phyloP scores from a whole-genome alignment of 2,888 invertebrate genomes.

The Bursaphelenchus okinawaensis region DNA sequence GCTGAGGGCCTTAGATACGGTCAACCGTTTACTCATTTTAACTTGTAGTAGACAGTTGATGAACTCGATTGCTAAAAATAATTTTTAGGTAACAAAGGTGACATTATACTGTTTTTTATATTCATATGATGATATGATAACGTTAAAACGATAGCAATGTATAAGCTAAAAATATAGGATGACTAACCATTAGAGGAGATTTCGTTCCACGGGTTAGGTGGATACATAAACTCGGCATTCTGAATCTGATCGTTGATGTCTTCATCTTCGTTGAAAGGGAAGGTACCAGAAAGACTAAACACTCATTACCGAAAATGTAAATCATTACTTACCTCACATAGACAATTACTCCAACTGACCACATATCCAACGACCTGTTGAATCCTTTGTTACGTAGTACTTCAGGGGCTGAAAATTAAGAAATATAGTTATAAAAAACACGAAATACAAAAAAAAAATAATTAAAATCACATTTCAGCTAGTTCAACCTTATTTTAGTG shows the following conservation, averaged over 20 bases:
- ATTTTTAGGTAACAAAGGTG: slow-evolving; percentile 16
- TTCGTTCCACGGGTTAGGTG: slow-evolving; percentile 92
- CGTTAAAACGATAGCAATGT: slow-evolving; percentile 8
- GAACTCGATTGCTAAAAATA: slow-evolving; percentile 81
- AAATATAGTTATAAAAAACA: background rate
- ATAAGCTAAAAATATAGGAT: background rate
- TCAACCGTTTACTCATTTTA: slow-evolving; percentile 62
- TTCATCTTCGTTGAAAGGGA: slow-evolving; percentile 89
- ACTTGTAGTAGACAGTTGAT: slow-evolving; percentile 94
- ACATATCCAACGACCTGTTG: slow-evolving; percentile 97
- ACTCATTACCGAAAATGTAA: slow-evolving; percentile 8
- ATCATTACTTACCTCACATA: slow-evolving; percentile 67
- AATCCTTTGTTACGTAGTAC: slow-evolving; percentile 96
- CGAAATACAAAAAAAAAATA: background rate
- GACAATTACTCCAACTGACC: slow-evolving; percentile 98
- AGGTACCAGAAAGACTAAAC: slow-evolving; percentile 17
- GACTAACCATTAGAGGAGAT: slow-evolving; percentile 78
- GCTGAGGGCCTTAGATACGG: slow-evolving; percentile 78
- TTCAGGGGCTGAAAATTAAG: slow-evolving; percentile 63
- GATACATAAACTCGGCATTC: slow-evolving; percentile 99
- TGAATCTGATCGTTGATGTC: slow-evolving; percentile 99
- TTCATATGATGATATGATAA: background rate
- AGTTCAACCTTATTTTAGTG: too few relatives aligned
- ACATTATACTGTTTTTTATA: slow-evolving; percentile 4
- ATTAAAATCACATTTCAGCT: background rate